These are phyloP conservation scores for Hippoglossus stenolepis DNA, from an alignment of 2,113 vertebrate genomes.

Conservation along the genomic window DNA sequence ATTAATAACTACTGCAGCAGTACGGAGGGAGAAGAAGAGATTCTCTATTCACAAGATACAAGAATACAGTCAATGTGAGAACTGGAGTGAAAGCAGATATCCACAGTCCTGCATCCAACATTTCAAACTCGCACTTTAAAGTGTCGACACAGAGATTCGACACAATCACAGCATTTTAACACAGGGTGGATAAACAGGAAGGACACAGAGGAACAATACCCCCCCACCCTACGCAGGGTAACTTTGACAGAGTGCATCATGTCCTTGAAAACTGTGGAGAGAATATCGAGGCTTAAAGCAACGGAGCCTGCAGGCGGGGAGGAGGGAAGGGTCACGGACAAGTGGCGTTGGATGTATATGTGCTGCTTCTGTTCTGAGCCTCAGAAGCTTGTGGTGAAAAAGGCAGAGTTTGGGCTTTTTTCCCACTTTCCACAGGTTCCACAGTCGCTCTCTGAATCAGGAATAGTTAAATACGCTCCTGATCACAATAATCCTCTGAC, in stretches of 20 bases:
- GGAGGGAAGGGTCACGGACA: conserved; percentile 18
- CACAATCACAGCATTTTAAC: conserved; percentile 31
- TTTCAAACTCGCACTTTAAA: background rate
- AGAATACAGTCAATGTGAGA: conserved; percentile 34
- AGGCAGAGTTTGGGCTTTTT: too few species aligned
- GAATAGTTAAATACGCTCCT: too few species aligned
- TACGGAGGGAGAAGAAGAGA: conserved; percentile 47
- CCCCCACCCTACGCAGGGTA: background rate
- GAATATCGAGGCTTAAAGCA: conserved; percentile 14
- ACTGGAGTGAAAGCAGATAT: conserved; percentile 40
- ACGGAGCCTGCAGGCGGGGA: conserved; percentile 3
- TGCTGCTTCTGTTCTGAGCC: conserved; percentile 11
- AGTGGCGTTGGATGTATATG: background rate
- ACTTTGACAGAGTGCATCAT: background rate
- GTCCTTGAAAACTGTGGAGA: conserved; percentile 31
- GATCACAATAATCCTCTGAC: background rate
- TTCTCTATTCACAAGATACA: conserved; percentile 30
- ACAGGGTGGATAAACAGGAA: conserved; percentile 20
- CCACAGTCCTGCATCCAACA: conserved; percentile 21
- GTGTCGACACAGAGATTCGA: background rate
- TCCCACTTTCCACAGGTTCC: too few species aligned
- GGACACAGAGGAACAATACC: background rate
- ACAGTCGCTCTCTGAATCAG: too few species aligned
- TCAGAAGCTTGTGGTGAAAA: background rate
- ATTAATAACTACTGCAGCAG: conserved; percentile 42